Percentiles rank a stretch among this genome's conserved stretches.
These are phyloP conservation scores for Dione vanillae DNA, from an alignment of 2,888 invertebrate species.

Conservation along the genomic window DNA sequence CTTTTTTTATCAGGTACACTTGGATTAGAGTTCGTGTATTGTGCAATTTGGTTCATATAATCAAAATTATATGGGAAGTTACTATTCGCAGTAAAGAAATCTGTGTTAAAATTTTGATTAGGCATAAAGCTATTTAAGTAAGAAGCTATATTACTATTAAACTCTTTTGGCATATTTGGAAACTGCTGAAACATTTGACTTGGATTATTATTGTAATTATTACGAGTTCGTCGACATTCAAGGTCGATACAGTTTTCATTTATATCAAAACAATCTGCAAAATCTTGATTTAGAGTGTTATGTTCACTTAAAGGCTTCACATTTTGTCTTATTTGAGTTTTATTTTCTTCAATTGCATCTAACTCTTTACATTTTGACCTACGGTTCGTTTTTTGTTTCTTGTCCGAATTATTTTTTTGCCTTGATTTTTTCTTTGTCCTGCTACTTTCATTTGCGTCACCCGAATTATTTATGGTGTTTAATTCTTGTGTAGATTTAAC, in stretches of 20 bases:
- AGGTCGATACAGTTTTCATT: slow-evolving; percentile 41
- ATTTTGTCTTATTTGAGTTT: slow-evolving; percentile 20
- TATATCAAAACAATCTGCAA: slow-evolving; percentile 39
- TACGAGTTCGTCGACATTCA: slow-evolving; percentile 39
- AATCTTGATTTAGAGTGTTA: neutral
- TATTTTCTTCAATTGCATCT: neutral
- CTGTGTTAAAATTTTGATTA: slow-evolving; percentile 34
- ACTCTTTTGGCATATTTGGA: slow-evolving; percentile 34
- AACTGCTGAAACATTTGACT: slow-evolving; percentile 25
- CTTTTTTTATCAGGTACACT: slow-evolving; percentile 36
- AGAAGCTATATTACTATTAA: slow-evolving; percentile 36
- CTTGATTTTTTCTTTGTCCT: neutral
- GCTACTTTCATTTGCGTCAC: neutral
- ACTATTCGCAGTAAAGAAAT: slow-evolving; percentile 32
- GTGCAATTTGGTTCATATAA: slow-evolving; percentile 47
- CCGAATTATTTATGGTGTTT: neutral
- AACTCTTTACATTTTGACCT: slow-evolving; percentile 21
- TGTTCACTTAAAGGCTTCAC: neutral
- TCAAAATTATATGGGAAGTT: slow-evolving; percentile 49
- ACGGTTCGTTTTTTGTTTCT: slow-evolving; percentile 8
- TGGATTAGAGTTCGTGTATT: slow-evolving; percentile 29
- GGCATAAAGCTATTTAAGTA: slow-evolving; percentile 40
- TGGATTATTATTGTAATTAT: slow-evolving; percentile 21
- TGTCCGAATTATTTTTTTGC: neutral
- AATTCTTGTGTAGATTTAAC: neutral